These are phyloP conservation scores for Drosophila sproati DNA, from an alignment of 1,140 invertebrate genomes.

Conservation along the genomic window DNA sequence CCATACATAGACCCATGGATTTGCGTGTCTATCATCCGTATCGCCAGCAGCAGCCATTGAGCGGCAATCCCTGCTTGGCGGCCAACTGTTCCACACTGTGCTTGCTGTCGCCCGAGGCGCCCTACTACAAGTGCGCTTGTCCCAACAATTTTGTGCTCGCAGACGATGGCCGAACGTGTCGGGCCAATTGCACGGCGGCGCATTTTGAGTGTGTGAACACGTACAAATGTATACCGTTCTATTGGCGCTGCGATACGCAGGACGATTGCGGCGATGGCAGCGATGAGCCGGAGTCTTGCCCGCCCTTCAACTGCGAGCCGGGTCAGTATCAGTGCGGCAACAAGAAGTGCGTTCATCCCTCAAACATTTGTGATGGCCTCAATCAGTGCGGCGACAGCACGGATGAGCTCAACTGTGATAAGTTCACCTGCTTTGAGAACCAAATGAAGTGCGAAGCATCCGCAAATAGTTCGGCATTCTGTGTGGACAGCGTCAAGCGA, in stretches of 20 bases:
- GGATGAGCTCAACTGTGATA: conserved; percentile 88
- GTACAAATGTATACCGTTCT: conserved; percentile 92
- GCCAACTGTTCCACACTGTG: conserved; percentile 91
- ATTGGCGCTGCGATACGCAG: conserved; percentile 93
- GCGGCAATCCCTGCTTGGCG: conserved; percentile 85
- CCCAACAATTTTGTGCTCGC: conserved; percentile 92
- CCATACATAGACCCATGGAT: conserved; percentile 95
- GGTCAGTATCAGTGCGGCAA: conserved; percentile 92
- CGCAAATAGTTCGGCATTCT: conserved; percentile 69
- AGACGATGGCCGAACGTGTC: conserved; percentile 88
- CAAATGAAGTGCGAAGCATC: conserved; percentile 78
- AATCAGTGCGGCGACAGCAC: conserved; percentile 88
- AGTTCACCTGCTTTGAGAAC: conserved; percentile 81
- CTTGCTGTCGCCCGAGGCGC: conserved; percentile 88
- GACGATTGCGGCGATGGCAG: conserved; percentile 93
- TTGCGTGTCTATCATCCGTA: conserved; percentile 92
- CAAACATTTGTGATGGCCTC: conserved; percentile 89
- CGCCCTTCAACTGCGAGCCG: conserved; percentile 89
- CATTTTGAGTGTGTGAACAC: conserved; percentile 91
- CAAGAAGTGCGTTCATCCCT: conserved; percentile 88
- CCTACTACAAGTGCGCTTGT: conserved; percentile 90
- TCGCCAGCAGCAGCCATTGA: conserved; percentile 87
- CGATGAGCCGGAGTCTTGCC: conserved; percentile 90
- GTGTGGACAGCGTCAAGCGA: conserved; percentile 73
- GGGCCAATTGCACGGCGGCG: conserved; percentile 91